Percentiles rank a stretch among this genome's conserved stretches.
Evolutionary conservation across 1,140 invertebrate species (phyloP).

Genomic region (Panagrolaimus sp.): DNA sequence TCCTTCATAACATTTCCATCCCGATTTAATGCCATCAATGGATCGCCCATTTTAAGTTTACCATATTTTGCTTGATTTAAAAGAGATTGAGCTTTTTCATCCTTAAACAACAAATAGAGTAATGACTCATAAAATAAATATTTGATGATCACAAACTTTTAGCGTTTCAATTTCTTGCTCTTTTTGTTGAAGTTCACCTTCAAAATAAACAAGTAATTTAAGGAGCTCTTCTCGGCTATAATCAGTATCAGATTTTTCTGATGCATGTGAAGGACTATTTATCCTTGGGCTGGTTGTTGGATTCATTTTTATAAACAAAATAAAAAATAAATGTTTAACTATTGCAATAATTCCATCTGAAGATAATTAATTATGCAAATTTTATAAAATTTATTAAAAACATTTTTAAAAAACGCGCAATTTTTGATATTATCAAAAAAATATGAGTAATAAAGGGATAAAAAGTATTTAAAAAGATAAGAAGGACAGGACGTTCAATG

Average conservation of each 20-base stretch:
- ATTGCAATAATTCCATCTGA: too few relatives aligned
- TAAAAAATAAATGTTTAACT: too few relatives aligned
- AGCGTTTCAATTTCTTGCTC: not conserved
- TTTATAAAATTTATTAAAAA: too few relatives aligned
- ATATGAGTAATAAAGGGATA: too few relatives aligned
- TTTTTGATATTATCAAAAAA: too few relatives aligned
- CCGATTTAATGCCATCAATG: not conserved
- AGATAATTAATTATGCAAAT: too few relatives aligned
- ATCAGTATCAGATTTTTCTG: not conserved
- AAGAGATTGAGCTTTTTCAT: constrained; percentile 7
- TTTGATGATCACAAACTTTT: not conserved
- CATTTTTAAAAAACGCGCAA: too few relatives aligned
- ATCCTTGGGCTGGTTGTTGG: too few relatives aligned
- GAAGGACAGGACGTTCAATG: too few relatives aligned
- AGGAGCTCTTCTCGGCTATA: not conserved
- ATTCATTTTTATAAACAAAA: too few relatives aligned
- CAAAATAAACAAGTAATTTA: constrained; percentile 7
- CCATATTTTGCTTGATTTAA: constrained; percentile 16
- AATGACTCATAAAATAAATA: not conserved
- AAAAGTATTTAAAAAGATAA: too few relatives aligned
- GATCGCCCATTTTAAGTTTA: constrained; percentile 12
- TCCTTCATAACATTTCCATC: not conserved
- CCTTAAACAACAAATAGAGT: not conserved
- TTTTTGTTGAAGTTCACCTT: constrained; percentile 9
- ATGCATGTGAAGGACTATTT: too few relatives aligned